Conservation (phyloP, 2,888 invertebrate genomes). For the Fragum sueziense region DNA sequence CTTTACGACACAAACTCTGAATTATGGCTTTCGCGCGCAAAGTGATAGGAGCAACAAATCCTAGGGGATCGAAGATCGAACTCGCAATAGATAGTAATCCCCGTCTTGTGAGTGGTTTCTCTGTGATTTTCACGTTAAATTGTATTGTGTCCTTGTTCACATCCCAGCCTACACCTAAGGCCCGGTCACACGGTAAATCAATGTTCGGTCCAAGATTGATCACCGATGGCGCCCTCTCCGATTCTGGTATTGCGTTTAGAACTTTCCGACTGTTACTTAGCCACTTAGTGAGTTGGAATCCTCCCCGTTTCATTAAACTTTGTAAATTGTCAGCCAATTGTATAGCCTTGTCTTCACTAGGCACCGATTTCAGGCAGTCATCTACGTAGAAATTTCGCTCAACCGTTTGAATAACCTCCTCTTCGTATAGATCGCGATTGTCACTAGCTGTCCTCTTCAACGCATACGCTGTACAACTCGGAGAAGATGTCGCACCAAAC, state of each 20-base stretch:
- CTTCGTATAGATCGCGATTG: conserved; percentile 9
- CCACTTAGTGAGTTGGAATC: conserved; percentile 42
- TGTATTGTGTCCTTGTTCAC: conserved; percentile 10
- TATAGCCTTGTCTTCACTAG: conserved; percentile 12
- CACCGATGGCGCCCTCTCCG: conserved; percentile 20
- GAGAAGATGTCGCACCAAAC: conserved; percentile 33
- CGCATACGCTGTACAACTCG: conserved; percentile 32
- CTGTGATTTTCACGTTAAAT: conserved; percentile 12
- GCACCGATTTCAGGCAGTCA: conserved; percentile 44
- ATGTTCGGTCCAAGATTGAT: no score
- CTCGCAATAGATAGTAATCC: conserved; percentile 25
- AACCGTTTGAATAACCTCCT: conserved; percentile 33
- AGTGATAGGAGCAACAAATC: conserved; percentile 19
- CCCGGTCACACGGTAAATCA: conserved; percentile 18
- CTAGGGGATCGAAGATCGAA: conserved; percentile 22
- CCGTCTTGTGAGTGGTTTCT: conserved; percentile 19
- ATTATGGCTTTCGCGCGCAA: background rate
- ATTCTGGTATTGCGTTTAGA: conserved; percentile 29
- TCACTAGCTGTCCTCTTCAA: conserved; percentile 29
- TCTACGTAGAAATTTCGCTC: conserved; percentile 47
- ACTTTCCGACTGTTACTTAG: conserved; percentile 37
- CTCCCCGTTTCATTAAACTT: conserved; percentile 23
- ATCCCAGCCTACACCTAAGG: conserved; percentile 27
- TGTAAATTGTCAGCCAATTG: conserved; percentile 31
- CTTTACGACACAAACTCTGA: background rate